Conservation (phyloP, 2,888 invertebrate species). For the Criorhina ranunculi region DNA sequence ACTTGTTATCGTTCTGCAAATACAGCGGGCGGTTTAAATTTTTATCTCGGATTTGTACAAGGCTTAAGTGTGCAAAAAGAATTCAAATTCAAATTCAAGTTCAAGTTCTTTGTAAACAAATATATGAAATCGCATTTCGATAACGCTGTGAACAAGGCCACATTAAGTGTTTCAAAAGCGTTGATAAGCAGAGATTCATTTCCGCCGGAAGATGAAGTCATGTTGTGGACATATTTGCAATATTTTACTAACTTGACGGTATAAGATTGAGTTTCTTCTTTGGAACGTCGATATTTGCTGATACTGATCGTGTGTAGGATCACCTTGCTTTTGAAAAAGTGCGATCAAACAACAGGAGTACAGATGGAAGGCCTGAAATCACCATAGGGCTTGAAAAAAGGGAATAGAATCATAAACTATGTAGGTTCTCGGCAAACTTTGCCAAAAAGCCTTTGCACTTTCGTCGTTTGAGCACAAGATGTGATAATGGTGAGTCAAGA, state of each 20-base stretch:
- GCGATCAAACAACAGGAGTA: too few species aligned
- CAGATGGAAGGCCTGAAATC: too few species aligned
- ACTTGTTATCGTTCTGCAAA: conserved; percentile 22
- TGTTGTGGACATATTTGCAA: too few species aligned
- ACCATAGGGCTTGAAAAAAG: too few species aligned
- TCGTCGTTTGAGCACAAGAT: too few species aligned
- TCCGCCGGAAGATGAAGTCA: background rate
- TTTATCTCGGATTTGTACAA: background rate
- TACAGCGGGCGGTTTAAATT: conserved; percentile 14
- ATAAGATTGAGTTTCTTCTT: background rate
- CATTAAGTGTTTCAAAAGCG: background rate
- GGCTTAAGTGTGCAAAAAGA: too few species aligned
- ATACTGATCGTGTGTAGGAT: too few species aligned
- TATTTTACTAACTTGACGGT: background rate
- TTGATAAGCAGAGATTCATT: background rate
- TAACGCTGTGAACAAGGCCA: background rate
- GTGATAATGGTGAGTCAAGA: too few species aligned
- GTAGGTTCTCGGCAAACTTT: too few species aligned
- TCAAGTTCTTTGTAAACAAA: conserved; percentile 13
- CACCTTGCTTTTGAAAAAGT: too few species aligned
- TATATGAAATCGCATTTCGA: background rate
- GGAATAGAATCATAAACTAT: too few species aligned
- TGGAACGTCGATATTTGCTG: background rate
- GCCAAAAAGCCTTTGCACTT: too few species aligned
- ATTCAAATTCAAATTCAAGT: conserved; percentile 27